A percentile compares a stretch with the other conserved stretches of the same genome.
These are phyloP conservation scores for Vannuccia rotundouncinata DNA, from an alignment of 2,888 invertebrate species.

Conservation along the genomic window DNA sequence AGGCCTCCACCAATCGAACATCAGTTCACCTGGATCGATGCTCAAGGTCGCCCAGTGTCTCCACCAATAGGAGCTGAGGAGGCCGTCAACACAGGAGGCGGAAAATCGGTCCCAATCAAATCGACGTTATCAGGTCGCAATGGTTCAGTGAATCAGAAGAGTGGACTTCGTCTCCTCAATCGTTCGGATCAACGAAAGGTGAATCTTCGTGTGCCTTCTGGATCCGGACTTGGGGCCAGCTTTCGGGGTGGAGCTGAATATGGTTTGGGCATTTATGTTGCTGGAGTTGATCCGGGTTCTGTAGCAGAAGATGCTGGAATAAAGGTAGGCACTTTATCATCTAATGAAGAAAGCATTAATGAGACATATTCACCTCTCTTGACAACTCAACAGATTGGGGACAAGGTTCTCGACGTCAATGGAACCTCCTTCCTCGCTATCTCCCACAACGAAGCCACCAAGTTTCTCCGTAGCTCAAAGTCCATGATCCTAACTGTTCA, in stretches of 20 bases:
- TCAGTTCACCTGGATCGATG: neutral
- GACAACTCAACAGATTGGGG: no score
- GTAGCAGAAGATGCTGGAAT: neutral
- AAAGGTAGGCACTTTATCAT: no score
- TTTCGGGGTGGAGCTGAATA: neutral
- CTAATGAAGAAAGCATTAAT: no score
- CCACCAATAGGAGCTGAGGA: neutral
- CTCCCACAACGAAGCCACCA: neutral
- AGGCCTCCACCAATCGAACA: neutral
- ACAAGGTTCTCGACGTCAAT: slow-evolving; percentile 7
- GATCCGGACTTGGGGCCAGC: neutral
- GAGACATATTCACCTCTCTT: no score
- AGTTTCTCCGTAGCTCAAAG: neutral
- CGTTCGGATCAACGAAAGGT: neutral
- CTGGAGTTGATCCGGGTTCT: neutral
- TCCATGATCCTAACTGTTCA: neutral
- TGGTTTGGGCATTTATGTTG: neutral
- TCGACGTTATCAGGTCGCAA: neutral
- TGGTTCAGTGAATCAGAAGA: neutral
- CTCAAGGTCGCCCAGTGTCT: neutral
- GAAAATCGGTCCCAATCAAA: neutral
- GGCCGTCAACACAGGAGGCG: neutral
- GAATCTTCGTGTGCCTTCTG: neutral
- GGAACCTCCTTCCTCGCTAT: neutral
- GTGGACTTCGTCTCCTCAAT: neutral